Evolutionary conservation across 2,113 vertebrate species (phyloP).

Genomic region (Oceanodroma tethys): DNA sequence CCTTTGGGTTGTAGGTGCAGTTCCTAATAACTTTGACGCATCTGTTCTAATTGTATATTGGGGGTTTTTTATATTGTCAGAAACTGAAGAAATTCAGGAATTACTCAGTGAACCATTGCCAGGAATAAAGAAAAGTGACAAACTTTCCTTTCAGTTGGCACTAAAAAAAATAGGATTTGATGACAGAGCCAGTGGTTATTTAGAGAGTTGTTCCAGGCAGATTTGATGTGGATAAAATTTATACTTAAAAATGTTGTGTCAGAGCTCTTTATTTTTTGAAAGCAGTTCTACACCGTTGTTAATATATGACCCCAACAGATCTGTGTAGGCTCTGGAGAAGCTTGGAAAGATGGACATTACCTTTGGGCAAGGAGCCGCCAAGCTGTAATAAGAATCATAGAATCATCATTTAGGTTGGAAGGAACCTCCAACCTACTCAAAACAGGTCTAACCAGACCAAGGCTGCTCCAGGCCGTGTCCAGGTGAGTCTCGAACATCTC

Average conservation of each 20-base stretch:
- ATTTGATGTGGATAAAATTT: not conserved
- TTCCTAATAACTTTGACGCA: not conserved
- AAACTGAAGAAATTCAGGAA: not conserved
- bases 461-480: not conserved
- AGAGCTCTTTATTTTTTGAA: not conserved
- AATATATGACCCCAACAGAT: not conserved
- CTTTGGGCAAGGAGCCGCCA: not conserved
- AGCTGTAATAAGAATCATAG: not conserved
- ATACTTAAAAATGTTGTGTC: not conserved
- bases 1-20: not conserved
- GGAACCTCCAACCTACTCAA: not conserved
- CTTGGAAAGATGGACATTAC: not conserved
- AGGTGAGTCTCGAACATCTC: not conserved
- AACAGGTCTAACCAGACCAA: not conserved
- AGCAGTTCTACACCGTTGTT: not conserved
- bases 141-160: not conserved
- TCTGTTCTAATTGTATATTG: not conserved
- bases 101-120: not conserved
- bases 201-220: not conserved
- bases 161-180: not conserved
- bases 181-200: not conserved
- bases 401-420: not conserved
- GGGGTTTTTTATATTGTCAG: not conserved
- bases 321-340: not conserved
- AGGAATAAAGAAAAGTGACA: not conserved